A percentile compares a stretch with the other conserved stretches of the same genome.
phyloP scores from a whole-genome alignment of 2,888 invertebrate species.

The Drosophila dives region DNA sequence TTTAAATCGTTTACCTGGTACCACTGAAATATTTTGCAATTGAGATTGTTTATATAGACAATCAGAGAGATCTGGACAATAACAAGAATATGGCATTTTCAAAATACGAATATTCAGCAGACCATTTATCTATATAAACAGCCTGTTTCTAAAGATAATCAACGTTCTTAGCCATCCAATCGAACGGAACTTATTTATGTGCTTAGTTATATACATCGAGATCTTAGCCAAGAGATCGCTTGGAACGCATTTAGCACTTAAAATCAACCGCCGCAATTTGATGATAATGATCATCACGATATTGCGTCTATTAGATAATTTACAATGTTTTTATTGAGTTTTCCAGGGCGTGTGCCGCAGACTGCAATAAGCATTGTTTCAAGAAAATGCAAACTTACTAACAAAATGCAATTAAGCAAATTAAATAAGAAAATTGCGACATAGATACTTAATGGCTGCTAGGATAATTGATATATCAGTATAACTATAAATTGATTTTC shows the following conservation, averaged over 20 bases:
- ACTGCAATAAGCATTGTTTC: conserved; percentile 13
- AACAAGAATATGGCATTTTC: not conserved
- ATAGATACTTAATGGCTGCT: not conserved
- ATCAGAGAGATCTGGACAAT: not conserved
- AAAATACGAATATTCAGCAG: not conserved
- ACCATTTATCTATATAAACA: not conserved
- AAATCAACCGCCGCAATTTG: not conserved
- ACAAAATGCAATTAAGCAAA: conserved; percentile 1
- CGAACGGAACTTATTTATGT: not conserved
- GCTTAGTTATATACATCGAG: not conserved
- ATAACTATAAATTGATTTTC: no score
- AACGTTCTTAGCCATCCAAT: not conserved
- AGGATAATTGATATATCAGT: not conserved
- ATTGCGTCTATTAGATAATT: not conserved
- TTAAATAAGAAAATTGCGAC: not conserved
- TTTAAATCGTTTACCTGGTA: not conserved
- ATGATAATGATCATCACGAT: not conserved
- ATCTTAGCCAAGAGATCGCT: not conserved
- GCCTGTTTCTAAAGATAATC: not conserved
- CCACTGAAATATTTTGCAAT: not conserved
- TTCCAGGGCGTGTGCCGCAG: conserved; percentile 33
- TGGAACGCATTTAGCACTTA: not conserved
- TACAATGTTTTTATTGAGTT: conserved; percentile 18
- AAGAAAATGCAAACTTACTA: conserved; percentile 25
- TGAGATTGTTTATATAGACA: not conserved